These are phyloP conservation scores for Pogoniulus pusillus DNA, from an alignment of 2,797 vertebrate genomes.

Conservation along the genomic window DNA sequence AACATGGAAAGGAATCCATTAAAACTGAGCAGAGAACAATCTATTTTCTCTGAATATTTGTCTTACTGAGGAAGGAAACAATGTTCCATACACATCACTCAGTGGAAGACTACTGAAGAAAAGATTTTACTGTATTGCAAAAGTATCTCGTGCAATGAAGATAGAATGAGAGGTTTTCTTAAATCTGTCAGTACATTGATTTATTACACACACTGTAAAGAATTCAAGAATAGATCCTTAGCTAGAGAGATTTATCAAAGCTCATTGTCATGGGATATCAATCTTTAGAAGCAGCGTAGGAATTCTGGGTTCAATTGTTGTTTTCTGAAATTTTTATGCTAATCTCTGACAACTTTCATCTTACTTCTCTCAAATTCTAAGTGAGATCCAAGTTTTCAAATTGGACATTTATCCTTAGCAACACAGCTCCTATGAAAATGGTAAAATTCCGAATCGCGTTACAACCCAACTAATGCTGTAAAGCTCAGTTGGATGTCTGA, in stretches of 20 bases:
- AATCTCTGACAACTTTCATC: conserved; percentile 19
- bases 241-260: neutral
- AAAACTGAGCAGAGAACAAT: conserved; percentile 20
- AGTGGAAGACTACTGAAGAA: conserved; percentile 34
- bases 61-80: conserved; percentile 15
- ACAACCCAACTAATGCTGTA: neutral
- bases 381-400: neutral
- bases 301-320: conserved; percentile 41
- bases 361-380: neutral
- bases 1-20: neutral
- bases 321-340: conserved; percentile 32
- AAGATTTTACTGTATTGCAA: conserved; percentile 14
- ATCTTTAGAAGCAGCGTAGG: conserved; percentile 40
- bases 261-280: conserved; percentile 54
- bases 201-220: conserved; percentile 17
- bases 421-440: neutral
- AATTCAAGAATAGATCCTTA: conserved; percentile 33
- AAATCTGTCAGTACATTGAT: conserved; percentile 56
- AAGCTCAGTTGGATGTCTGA: neutral
- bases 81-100: conserved; percentile 14
- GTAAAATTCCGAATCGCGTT: neutral
- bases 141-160: conserved; percentile 44
- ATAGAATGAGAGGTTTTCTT: conserved; percentile 61
- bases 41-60: conserved; percentile 10
- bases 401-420: neutral